phyloP scores from a whole-genome alignment of 2,888 invertebrate species.

The Caenorhabditis auriculariae region DNA sequence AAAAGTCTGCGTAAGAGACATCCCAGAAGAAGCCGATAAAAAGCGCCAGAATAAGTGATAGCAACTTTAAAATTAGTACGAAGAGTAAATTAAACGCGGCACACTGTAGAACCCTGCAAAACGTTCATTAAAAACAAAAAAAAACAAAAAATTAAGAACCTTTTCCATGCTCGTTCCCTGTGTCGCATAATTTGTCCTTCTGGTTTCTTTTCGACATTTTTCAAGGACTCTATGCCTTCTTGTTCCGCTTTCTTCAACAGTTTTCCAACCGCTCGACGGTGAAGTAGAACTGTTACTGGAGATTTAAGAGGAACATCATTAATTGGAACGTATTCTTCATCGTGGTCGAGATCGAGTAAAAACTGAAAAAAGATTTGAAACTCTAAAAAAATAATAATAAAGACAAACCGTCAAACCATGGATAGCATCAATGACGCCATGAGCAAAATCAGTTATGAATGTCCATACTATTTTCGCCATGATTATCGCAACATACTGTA shows the following conservation, averaged over 20 bases:
- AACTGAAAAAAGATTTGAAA: background rate
- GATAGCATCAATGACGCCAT: background rate
- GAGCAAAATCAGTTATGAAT: background rate
- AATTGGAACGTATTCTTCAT: background rate
- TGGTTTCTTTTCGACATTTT: constrained; percentile 5
- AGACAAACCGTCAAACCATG: background rate
- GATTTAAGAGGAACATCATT: background rate
- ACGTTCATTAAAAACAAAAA: background rate
- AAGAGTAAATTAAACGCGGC: constrained; percentile 29
- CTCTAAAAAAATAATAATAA: background rate
- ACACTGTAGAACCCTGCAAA: constrained; percentile 36
- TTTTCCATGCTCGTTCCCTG: constrained; percentile 18
- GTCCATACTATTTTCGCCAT: constrained; percentile 1
- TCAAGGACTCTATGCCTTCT: too few species aligned
- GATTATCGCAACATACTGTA: constrained; percentile 1
- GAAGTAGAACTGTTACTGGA: too few species aligned
- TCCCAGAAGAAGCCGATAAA: constrained; percentile 13
- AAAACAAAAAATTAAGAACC: constrained; percentile 11
- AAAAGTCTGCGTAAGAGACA: constrained; percentile 6
- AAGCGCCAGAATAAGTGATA: constrained; percentile 24
- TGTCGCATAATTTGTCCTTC: constrained; percentile 19
- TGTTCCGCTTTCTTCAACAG: constrained; percentile 1
- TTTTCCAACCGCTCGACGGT: background rate
- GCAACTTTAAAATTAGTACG: constrained; percentile 19
- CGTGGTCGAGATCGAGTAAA: background rate